phyloP scores from a whole-genome alignment of 2,797 vertebrate species.

The Halcyon badia region DNA sequence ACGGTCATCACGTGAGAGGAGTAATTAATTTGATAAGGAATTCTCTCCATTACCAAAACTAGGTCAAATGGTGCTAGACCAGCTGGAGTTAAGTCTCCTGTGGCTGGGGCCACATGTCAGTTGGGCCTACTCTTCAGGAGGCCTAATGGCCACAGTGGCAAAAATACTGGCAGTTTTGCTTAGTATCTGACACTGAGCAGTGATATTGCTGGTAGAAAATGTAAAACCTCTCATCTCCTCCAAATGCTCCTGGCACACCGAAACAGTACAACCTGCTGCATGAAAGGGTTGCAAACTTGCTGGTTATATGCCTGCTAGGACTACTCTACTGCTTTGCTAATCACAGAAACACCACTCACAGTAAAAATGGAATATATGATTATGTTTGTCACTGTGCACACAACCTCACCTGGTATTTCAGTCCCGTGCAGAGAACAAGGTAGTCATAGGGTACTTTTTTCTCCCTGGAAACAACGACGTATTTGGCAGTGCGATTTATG shows the following conservation, averaged over 20 bases:
- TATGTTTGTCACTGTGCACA: background rate
- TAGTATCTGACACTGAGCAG: background rate
- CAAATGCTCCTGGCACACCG: rapidly evolving
- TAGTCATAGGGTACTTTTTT: slow-evolving; percentile 87
- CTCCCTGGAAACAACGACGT: slow-evolving; percentile 81
- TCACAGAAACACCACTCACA: background rate
- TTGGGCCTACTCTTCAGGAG: background rate
- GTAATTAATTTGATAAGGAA: slow-evolving; percentile 44
- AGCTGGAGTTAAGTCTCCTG: slow-evolving; percentile 28
- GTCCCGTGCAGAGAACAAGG: slow-evolving; percentile 91
- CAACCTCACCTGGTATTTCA: slow-evolving; percentile 90
- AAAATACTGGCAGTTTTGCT: background rate
- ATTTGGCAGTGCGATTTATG: slow-evolving; percentile 88
- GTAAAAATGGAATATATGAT: too few species aligned
- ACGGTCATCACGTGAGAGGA: background rate
- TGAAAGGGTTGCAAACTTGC: background rate
- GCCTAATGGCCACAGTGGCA: background rate
- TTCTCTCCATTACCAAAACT: background rate
- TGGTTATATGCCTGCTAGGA: background rate
- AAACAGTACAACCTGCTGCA: background rate
- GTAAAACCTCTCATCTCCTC: background rate
- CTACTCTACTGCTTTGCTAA: background rate
- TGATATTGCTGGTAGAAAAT: background rate
- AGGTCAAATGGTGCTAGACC: slow-evolving; percentile 2
- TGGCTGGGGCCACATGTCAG: background rate